Evolutionary conservation across 2,113 vertebrate genomes (phyloP), one percentile per base, ranked within the genome.

Genomic region (Nothobranchius kuhntae): DNA sequence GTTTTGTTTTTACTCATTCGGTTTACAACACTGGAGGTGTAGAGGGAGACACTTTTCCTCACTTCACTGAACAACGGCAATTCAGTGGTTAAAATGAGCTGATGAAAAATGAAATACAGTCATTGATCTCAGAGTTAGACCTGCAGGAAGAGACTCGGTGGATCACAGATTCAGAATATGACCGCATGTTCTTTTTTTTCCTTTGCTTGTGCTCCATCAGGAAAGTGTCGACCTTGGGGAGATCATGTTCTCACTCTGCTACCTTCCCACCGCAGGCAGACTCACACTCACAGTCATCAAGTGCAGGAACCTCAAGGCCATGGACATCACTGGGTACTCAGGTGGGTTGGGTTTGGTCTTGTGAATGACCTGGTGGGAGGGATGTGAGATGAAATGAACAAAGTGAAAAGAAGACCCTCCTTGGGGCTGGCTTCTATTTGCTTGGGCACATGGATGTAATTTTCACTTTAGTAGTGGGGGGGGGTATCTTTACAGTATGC

Each of bases 211-310:
- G 68, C 67, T 91, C 80, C 70, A 84, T 45, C 91, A 99, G 98
- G 98, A 99, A 76, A 99, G 95, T 13, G 97, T 99, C 81, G 98
- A 99, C 90, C 92, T 99, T 77, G 98, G 98, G 12, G 98, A 99
- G 93, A 95, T 99, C 94, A 99, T 99, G 98, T 99, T 99, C 89
- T 99, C 98, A 42, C 94, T 99, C 45, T 99, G 98, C 91, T 99
- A 99, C 89, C 92, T 99, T 89, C 98, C 98, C 75, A 99, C 98
- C 0, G 98, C 98, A 11, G 98, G 98, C 61, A 93, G 97, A 84
- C 95, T 99, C 87, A 99, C 98, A 40, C 88, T 99, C 70, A 99
- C 98, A 0, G 98, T 99, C 87, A 99, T 99, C 91, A 99, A 98
- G 76, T 98, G 96, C 87, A 95, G 98, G 86, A 99, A 99, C 90